phyloP scores from a whole-genome alignment of 2,113 vertebrate species.

The Serilophus lunatus region DNA sequence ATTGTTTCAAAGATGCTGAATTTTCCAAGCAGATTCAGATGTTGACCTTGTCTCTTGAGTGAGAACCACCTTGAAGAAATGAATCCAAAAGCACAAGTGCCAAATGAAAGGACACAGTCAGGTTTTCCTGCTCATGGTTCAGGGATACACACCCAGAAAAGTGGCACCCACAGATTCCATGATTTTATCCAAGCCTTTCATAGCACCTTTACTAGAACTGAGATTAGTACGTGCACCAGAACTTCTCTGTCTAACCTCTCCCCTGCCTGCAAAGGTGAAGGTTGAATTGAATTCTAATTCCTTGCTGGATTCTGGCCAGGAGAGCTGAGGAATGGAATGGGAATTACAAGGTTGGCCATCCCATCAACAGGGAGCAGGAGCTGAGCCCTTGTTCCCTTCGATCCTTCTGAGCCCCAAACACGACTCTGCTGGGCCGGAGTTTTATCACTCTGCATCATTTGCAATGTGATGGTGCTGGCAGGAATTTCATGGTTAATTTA shows the following conservation, averaged over 20 bases:
- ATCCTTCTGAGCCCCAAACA: background rate
- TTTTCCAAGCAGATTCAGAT: background rate
- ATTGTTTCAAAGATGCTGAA: background rate
- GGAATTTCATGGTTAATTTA: background rate
- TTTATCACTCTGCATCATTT: accelerated
- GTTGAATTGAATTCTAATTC: background rate
- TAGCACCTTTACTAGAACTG: background rate
- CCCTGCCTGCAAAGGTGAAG: background rate
- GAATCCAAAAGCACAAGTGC: background rate
- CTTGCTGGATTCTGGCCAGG: background rate
- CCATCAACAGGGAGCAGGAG: background rate
- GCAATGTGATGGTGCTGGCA: background rate
- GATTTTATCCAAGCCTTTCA: background rate
- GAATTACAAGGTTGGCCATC: background rate
- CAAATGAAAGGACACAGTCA: background rate
- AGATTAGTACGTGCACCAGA: background rate
- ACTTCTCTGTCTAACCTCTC: background rate
- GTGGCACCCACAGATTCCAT: background rate
- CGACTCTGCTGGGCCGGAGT: background rate
- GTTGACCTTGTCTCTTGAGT: background rate
- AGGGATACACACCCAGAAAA: background rate
- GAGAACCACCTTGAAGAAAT: background rate
- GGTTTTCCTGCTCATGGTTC: background rate
- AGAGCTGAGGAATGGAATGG: background rate
- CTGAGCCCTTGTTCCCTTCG: background rate